Evolutionary conservation across 2,113 vertebrate species (phyloP).

Genomic region (Nibea albiflora): DNA sequence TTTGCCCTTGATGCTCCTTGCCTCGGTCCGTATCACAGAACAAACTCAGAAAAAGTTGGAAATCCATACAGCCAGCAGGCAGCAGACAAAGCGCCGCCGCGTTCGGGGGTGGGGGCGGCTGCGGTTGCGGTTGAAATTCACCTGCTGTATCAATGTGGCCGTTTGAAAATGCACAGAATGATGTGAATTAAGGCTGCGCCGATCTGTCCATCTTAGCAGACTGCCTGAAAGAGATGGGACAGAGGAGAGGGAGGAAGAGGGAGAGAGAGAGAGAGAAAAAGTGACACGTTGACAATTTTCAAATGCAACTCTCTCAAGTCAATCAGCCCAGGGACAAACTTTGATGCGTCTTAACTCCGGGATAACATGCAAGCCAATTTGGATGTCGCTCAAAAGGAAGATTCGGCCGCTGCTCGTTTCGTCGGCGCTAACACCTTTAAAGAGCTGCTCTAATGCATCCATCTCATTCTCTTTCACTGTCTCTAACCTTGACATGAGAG

Average conservation of each 20-base stretch:
- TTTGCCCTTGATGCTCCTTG: constrained; percentile 53
- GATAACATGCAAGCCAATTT: constrained; percentile 48
- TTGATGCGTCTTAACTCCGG: constrained; percentile 53
- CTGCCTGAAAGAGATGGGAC: constrained; percentile 27
- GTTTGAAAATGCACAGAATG: constrained; percentile 69
- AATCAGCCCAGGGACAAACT: constrained; percentile 58
- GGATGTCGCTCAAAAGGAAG: constrained; percentile 35
- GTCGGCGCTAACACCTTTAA: constrained; percentile 35
- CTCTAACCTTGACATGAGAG: constrained; percentile 59
- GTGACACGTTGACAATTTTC: constrained; percentile 61
- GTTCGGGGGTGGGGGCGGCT: neutral
- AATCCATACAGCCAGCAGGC: constrained; percentile 55
- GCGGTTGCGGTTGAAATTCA: constrained; percentile 53
- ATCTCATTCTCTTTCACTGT: constrained; percentile 27
- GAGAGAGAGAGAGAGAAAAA: constrained; percentile 13
- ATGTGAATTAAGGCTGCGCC: constrained; percentile 49
- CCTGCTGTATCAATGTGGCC: constrained; percentile 36
- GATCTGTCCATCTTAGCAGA: constrained; percentile 49
- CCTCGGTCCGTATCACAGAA: constrained; percentile 56
- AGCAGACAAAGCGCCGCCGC: neutral
- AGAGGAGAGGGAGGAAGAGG: neutral
- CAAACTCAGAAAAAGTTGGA: constrained; percentile 37
- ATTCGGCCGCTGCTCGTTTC: constrained; percentile 42
- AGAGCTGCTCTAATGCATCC: constrained; percentile 46
- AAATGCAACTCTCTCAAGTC: constrained; percentile 51